Percentiles rank a stretch among this genome's conserved stretches.
Evolutionary conservation across 2,797 vertebrate genomes (phyloP).

Genomic region (Microctenopoma lineatum): DNA sequence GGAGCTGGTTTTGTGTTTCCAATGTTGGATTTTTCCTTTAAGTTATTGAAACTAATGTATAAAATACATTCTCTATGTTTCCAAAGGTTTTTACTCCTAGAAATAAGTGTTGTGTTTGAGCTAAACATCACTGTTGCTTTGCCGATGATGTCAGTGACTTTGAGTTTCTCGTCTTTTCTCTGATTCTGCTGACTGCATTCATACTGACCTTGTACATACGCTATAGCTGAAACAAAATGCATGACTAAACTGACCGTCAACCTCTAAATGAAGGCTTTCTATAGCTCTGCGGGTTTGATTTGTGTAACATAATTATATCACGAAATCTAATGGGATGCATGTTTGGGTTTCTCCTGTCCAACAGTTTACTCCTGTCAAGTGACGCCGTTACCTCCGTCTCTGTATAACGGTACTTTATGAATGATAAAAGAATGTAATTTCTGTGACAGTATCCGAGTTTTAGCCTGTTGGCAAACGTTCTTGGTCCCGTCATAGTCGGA

Average conservation of each 20-base stretch:
- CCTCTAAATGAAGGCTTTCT: slow-evolving; percentile 77
- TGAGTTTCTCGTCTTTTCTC: slow-evolving; percentile 36
- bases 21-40: slow-evolving; percentile 66
- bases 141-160: slow-evolving; percentile 17
- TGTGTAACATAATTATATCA: slow-evolving; percentile 70
- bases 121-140: slow-evolving; percentile 39
- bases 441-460: slow-evolving; percentile 67
- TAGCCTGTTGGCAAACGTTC: slow-evolving; percentile 68
- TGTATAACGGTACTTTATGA: slow-evolving; percentile 71
- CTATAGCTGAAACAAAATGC: slow-evolving; percentile 80
- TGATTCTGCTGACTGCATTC: slow-evolving; percentile 57
- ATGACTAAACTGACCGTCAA: slow-evolving; percentile 75
- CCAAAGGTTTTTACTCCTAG: slow-evolving; percentile 33
- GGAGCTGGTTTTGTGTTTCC: slow-evolving; percentile 4
- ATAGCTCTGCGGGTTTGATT: slow-evolving; percentile 74
- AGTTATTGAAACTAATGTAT: slow-evolving; percentile 54
- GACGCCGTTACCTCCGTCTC: slow-evolving; percentile 72
- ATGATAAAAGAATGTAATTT: slow-evolving; percentile 83
- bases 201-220: slow-evolving; percentile 83
- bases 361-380: slow-evolving; percentile 68
- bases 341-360: slow-evolving; percentile 70
- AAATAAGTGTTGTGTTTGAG: slow-evolving; percentile 30
- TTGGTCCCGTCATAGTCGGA: slow-evolving; percentile 41
- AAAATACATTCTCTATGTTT: slow-evolving; percentile 38
- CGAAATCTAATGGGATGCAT: slow-evolving; percentile 76